Evolutionary conservation across 1,140 invertebrate genomes (phyloP).

Genomic region (Rhopalosiphum maidis): DNA sequence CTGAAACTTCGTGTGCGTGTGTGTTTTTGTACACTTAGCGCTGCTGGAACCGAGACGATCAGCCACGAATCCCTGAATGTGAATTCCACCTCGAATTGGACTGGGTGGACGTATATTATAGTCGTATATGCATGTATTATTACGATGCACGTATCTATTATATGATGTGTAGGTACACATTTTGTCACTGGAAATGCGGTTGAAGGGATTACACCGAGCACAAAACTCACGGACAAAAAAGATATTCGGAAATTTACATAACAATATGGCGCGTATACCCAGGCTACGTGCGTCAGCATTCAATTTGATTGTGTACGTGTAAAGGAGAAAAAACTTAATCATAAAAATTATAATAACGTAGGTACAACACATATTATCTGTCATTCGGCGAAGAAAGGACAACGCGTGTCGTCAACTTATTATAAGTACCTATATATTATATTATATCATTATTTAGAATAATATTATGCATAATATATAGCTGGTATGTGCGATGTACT

Average conservation of each 20-base stretch:
- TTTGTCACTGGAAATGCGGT: not conserved
- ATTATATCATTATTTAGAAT: conserved; percentile 12
- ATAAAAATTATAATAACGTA: not conserved
- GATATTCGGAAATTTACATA: conserved; percentile 31
- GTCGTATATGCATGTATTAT: not conserved
- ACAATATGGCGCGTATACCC: not conserved
- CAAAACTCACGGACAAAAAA: not conserved
- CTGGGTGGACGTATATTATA: not conserved
- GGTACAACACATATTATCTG: not conserved
- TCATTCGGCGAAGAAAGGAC: not conserved
- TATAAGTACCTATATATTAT: not conserved
- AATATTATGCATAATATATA: not conserved
- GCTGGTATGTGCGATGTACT: not conserved
- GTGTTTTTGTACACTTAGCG: not conserved
- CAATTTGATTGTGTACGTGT: conserved; percentile 9
- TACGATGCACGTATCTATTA: not conserved
- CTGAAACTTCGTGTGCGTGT: not conserved
- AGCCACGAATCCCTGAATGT: not conserved
- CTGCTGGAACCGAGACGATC: not conserved
- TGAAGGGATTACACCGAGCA: conserved; percentile 36
- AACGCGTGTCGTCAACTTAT: not conserved
- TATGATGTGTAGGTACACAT: not conserved
- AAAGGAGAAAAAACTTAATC: conserved; percentile 5
- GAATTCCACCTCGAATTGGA: not conserved
- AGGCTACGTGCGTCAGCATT: not conserved